Evolutionary conservation across 2,113 vertebrate genomes (phyloP).

Genomic region (Ahaetulla prasina): DNA sequence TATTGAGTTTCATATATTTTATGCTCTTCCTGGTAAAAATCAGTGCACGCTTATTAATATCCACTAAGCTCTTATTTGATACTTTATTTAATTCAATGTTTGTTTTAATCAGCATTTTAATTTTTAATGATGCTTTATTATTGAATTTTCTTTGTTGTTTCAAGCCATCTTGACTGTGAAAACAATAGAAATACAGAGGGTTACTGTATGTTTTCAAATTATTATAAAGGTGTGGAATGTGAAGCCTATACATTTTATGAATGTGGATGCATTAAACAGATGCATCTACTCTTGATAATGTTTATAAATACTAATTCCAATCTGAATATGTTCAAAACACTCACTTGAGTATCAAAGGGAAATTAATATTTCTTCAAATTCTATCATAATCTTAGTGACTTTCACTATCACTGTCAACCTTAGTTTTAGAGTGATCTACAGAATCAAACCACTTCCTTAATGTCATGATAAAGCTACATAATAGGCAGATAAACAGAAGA

Average conservation of each 20-base stretch:
- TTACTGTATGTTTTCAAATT: neutral
- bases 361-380: neutral
- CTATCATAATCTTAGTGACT: neutral
- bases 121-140: neutral
- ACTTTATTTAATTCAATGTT: neutral
- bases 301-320: constrained; percentile 46
- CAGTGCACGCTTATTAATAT: constrained; percentile 53
- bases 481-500: neutral
- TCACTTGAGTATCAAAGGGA: neutral
- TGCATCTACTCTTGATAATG: constrained; percentile 10
- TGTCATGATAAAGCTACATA: neutral
- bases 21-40: constrained; percentile 48
- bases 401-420: neutral
- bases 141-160: neutral
- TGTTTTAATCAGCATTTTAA: neutral
- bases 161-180: neutral
- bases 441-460: neutral
- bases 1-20: constrained; percentile 48
- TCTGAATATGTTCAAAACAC: neutral
- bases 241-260: constrained; percentile 28
- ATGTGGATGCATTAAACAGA: constrained; percentile 25
- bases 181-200: neutral
- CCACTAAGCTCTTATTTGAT: neutral
- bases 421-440: neutral
- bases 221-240: constrained; percentile 5